A percentile compares a stretch with the other conserved stretches of the same genome.
Conservation (phyloP, 2,797 vertebrate genomes). For the Threskiornis aethiopicus region DNA sequence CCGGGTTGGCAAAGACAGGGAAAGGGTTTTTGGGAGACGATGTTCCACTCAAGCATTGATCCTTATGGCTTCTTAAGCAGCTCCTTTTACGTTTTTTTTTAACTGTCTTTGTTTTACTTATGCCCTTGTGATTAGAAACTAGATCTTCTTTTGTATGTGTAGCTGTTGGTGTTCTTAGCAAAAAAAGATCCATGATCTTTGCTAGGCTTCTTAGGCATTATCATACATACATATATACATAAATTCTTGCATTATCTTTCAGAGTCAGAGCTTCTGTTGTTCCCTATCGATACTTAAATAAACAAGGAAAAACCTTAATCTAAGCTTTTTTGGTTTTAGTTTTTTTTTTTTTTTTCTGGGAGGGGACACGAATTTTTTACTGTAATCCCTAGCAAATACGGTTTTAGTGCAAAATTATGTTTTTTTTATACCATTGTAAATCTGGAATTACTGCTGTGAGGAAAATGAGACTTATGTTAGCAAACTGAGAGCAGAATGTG, state of each 20-base stretch:
- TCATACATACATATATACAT: background rate
- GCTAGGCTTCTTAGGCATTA: background rate
- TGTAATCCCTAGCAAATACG: background rate
- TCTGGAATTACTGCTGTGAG: background rate
- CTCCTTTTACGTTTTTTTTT: background rate
- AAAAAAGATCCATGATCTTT: background rate
- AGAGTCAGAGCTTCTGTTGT: background rate
- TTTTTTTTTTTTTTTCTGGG: background rate
- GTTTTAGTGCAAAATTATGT: background rate
- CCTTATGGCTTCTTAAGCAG: background rate
- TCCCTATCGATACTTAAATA: background rate
- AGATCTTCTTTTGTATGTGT: background rate
- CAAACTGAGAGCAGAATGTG: background rate
- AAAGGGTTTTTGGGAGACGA: background rate
- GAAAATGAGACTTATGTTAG: background rate
- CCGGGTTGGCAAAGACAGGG: background rate
- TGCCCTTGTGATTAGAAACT: background rate
- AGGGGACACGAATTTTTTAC: accelerated
- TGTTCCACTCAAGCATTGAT: background rate
- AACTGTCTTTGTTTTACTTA: background rate
- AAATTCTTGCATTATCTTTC: background rate
- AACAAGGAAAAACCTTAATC: background rate
- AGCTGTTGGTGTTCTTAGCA: background rate
- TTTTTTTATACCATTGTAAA: background rate
- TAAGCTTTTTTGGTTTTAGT: background rate